phyloP scores from a whole-genome alignment of 2,888 invertebrate genomes.

The Hololepta plana region DNA sequence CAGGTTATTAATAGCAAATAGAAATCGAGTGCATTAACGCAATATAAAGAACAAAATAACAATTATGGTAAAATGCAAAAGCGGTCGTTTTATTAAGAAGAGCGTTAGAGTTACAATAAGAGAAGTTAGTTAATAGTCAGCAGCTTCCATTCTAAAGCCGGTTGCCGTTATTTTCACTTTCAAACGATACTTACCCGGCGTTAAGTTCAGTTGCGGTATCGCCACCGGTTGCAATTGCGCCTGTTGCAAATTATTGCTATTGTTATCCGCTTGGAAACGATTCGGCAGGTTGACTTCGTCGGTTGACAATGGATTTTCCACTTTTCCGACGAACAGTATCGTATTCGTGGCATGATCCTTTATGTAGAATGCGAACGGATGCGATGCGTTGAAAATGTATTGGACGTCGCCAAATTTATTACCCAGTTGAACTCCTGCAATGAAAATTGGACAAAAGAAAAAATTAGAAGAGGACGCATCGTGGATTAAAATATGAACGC shows the following conservation, averaged over 20 bases:
- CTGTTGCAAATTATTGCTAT: not conserved
- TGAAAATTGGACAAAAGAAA: conserved; percentile 8
- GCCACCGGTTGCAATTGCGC: too few species aligned
- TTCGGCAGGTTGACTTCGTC: conserved; percentile 12
- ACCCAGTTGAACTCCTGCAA: conserved; percentile 42
- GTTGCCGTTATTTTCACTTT: too few species aligned
- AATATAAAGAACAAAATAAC: too few species aligned
- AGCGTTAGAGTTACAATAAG: too few species aligned
- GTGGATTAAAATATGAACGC: conserved; percentile 8
- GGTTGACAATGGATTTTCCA: conserved; percentile 39
- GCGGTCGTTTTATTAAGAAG: too few species aligned
- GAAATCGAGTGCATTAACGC: too few species aligned
- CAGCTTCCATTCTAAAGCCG: too few species aligned
- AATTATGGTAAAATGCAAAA: too few species aligned
- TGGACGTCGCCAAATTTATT: conserved; percentile 52
- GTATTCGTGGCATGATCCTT: conserved; percentile 58
- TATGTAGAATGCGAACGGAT: conserved; percentile 64
- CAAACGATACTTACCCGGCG: too few species aligned
- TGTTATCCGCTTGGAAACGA: conserved; percentile 7
- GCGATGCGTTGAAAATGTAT: conserved; percentile 46
- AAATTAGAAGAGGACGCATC: not conserved
- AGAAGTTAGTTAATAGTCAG: too few species aligned
- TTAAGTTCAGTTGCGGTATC: too few species aligned
- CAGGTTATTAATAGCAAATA: too few species aligned
- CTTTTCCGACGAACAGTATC: conserved; percentile 55